Conservation (phyloP, 2,797 vertebrate genomes). For the Sebastes oblongus region DNA sequence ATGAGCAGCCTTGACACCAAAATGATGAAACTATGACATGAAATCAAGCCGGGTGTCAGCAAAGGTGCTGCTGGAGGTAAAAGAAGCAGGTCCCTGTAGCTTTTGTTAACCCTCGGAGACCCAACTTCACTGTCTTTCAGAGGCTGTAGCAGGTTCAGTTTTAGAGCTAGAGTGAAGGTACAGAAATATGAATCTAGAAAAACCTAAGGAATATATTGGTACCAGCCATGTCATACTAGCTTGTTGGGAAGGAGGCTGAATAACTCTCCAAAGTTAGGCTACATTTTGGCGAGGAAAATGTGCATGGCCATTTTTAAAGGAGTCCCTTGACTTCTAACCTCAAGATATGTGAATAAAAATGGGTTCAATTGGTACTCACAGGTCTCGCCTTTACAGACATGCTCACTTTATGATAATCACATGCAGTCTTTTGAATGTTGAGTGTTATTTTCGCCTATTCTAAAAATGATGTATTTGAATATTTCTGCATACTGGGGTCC, state of each 20-base stretch:
- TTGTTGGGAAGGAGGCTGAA: background rate
- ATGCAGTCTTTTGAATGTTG: background rate
- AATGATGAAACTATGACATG: conserved; percentile 71
- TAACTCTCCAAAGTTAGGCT: background rate
- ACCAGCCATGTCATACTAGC: background rate
- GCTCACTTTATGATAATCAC: background rate
- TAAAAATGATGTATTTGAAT: too few relatives aligned
- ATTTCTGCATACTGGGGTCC: too few relatives aligned
- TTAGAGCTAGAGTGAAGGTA: background rate
- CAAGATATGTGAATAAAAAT: background rate
- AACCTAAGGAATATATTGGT: background rate
- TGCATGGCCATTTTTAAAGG: too few relatives aligned
- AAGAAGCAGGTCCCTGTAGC: conserved; percentile 21
- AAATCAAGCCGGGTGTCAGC: conserved; percentile 46
- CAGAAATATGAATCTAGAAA: background rate
- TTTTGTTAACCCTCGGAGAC: background rate
- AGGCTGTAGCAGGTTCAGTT: background rate
- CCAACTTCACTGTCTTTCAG: background rate
- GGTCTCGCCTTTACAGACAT: background rate
- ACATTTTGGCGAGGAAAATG: too few relatives aligned
- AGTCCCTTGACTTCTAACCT: background rate
- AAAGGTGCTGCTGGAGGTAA: background rate
- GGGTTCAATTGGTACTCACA: background rate
- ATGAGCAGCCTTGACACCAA: conserved; percentile 66
- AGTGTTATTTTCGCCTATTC: too few relatives aligned